Conservation (phyloP, 37 sponge, comb jelly and placozoan species). For the Sycon ciliatum region DNA sequence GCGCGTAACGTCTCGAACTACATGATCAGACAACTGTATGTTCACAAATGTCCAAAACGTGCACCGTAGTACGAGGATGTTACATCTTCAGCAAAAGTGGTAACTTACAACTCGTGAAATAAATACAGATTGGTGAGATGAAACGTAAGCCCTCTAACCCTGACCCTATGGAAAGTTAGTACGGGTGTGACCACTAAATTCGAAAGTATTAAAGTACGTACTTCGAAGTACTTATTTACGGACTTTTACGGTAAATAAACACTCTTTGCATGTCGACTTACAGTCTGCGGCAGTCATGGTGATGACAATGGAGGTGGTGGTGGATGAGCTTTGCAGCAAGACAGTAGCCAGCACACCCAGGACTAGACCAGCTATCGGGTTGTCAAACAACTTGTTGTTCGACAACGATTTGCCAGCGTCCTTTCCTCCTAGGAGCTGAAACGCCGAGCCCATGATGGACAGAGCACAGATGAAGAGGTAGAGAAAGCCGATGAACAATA, state of each 20-base stretch:
- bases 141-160: too few species aligned
- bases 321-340: slow-evolving; percentile 40
- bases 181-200: too few species aligned
- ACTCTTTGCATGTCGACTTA: too few species aligned
- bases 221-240: too few species aligned
- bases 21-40: neutral
- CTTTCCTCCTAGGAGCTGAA: slow-evolving; percentile 45
- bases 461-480: slow-evolving; percentile 47
- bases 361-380: slow-evolving; percentile 41
- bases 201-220: too few species aligned
- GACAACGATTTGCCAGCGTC: slow-evolving; percentile 31
- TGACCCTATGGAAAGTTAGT: too few species aligned
- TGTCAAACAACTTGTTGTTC: slow-evolving; percentile 21
- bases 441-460: slow-evolving; percentile 20
- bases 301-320: slow-evolving; percentile 33
- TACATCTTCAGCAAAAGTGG: too few species aligned
- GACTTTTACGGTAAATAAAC: too few species aligned
- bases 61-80: too few species aligned
- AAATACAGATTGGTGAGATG: too few species aligned
- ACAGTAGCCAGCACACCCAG: slow-evolving; percentile 40
- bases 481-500: slow-evolving; percentile 18
- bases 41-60: neutral
- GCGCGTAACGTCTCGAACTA: too few species aligned
- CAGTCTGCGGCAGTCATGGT: slow-evolving; percentile 33
- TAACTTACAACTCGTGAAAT: too few species aligned